Evolutionary conservation across 2,888 invertebrate genomes (phyloP).

Genomic region (Seladonia tumulorum): DNA sequence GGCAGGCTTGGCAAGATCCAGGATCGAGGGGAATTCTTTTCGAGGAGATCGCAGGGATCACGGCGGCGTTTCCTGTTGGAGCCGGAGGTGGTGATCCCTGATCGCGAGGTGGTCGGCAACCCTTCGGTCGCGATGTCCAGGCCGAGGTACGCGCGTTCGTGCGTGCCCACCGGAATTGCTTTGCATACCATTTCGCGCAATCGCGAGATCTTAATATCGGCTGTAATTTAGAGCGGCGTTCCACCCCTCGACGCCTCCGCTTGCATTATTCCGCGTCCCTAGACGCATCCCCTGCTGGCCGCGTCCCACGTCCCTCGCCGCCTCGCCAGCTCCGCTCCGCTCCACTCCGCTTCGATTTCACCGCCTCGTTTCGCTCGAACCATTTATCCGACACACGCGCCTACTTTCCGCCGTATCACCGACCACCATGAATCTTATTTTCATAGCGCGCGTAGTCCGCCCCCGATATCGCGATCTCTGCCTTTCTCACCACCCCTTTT

Average conservation of each 20-base stretch:
- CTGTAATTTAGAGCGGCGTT: conserved; percentile 79
- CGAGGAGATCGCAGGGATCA: background rate
- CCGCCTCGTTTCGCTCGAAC: conserved; percentile 23
- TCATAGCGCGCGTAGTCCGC: conserved; percentile 5
- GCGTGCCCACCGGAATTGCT: conserved; percentile 78
- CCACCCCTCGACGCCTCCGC: conserved; percentile 43
- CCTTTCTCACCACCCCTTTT: background rate
- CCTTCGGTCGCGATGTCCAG: conserved; percentile 17
- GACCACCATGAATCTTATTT: conserved; percentile 24
- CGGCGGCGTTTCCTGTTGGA: background rate
- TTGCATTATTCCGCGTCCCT: conserved; percentile 47
- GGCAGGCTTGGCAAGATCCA: too few species aligned
- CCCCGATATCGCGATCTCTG: conserved; percentile 13
- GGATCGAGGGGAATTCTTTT: background rate
- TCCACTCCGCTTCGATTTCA: conserved; percentile 33
- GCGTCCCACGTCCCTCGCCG: background rate
- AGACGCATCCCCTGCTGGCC: background rate
- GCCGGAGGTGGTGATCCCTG: background rate
- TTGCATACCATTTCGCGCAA: conserved; percentile 83
- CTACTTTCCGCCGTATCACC: conserved; percentile 36
- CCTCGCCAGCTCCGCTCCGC: background rate
- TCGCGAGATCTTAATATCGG: conserved; percentile 84
- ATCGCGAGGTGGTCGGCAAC: conserved; percentile 23
- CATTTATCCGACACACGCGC: conserved; percentile 47
- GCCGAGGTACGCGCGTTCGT: conserved; percentile 37